Conservation (phyloP, 2,888 invertebrate genomes). For the Chaetogeoica ovagalla region DNA sequence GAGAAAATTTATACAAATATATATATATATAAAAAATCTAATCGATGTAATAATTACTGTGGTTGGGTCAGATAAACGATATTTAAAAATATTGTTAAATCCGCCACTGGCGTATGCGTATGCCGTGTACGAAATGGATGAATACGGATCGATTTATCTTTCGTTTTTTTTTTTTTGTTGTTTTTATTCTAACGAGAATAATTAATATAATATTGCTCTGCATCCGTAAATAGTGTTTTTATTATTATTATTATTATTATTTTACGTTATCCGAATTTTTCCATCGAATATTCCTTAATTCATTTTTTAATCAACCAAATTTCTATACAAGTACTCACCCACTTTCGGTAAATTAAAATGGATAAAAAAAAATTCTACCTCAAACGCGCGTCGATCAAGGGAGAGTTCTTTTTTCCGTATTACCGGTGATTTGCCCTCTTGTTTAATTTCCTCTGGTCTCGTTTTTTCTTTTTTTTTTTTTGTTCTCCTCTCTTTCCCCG, state of each 20-base stretch:
- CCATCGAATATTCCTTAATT: conserved; percentile 24
- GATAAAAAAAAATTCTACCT: conserved; percentile 36
- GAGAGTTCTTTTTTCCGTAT: conserved; percentile 32
- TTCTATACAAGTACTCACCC: conserved; percentile 28
- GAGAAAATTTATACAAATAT: too few relatives aligned
- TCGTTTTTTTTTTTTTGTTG: neutral
- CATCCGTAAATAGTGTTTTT: neutral
- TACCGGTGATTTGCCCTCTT: conserved; percentile 51
- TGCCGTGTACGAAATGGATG: neutral
- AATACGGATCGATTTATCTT: neutral
- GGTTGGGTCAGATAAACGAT: too few relatives aligned
- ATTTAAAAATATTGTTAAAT: too few relatives aligned
- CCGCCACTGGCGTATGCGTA: too few relatives aligned
- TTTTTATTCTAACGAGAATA: neutral
- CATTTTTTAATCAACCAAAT: conserved; percentile 45
- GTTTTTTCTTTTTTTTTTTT: conserved; percentile 27
- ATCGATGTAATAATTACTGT: too few relatives aligned
- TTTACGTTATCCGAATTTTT: neutral
- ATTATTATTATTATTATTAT: neutral
- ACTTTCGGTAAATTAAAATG: conserved; percentile 46
- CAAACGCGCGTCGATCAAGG: conserved; percentile 47
- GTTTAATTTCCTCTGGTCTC: conserved; percentile 47
- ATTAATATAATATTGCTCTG: neutral
- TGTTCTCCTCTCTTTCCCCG: conserved; percentile 7
- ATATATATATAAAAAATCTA: too few relatives aligned